Base-by-base conservation (phyloP, 2,113 vertebrate species). In the Myanophis thanlyinensis region DNA sequence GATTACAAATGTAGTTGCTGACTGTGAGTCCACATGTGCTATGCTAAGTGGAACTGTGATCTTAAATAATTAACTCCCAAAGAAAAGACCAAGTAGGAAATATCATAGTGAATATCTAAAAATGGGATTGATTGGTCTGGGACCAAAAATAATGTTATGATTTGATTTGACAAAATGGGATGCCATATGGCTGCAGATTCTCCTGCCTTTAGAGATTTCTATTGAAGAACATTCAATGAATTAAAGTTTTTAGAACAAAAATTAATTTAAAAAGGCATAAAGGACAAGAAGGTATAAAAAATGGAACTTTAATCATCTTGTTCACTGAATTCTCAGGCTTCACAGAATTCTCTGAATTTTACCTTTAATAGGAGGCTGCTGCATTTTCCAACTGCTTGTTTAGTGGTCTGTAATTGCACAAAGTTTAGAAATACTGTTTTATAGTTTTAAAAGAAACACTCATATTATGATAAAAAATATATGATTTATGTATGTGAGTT, bases 401-500 rank as follows among this genome's bases (percentile, higher is more conserved):
- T 80, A 80, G 6, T 22, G 35, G 18, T 40, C 35, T 80, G 18
- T 9, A 44, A 44, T 44, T 80, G 18, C 35, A 80, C 2, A 22
- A 22, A 40, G 35, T 80, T 80, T 44, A 80, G 73, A 80, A 80
- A 80, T 20, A 80, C 35, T 80, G 35, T 44, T 80, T 80, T 80
- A 20, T 44, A 18, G 35, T 44, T 80, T 40, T 44, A 80, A 88
- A 40, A 88, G 44, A 13, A 92, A 47, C 15, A 53, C 3, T 48
- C 40, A 89, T 35, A 93, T 12, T 92, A 54, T 67, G n/a, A 94
- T 92, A 20, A 62, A 90, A 85, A 88, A 23, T 67, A 51, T 95
- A 88, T 93, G 92, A 85, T 93, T 95, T 88, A 93, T 53, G 53
- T 49, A 95, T 92, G 91, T 96, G 92, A 91, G 95, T 95, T 95